Evolutionary conservation across 2,888 invertebrate genomes (phyloP).

Genomic region (Dolichopus griseipennis): DNA sequence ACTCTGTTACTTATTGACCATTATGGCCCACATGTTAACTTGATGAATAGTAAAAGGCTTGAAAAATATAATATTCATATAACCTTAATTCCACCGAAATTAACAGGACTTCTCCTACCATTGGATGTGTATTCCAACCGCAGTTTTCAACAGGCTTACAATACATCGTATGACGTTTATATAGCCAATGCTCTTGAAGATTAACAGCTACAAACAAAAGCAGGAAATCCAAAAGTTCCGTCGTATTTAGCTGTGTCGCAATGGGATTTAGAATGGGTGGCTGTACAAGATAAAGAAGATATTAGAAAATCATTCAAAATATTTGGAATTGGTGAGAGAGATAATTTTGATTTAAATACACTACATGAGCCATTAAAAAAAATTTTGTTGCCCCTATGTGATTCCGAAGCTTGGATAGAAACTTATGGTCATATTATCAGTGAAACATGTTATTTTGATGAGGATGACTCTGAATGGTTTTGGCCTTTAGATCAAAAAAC

Average conservation of each 20-base stretch:
- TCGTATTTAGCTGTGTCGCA: slow-evolving; percentile 5
- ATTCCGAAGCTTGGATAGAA: slow-evolving; percentile 7
- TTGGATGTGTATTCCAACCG: slow-evolving; percentile 10
- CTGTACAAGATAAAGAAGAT: slow-evolving; percentile 10
- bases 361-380: background rate
- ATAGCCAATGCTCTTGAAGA: slow-evolving; percentile 8
- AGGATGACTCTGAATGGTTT: slow-evolving; percentile 7
- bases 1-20: slow-evolving; percentile 10
- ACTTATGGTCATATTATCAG: slow-evolving; percentile 8
- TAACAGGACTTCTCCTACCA: slow-evolving; percentile 12
- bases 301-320: slow-evolving; percentile 8
- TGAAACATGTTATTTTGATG: slow-evolving; percentile 7
- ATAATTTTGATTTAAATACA: slow-evolving; percentile 9
- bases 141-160: slow-evolving; percentile 12
- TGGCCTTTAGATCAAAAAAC: slow-evolving; percentile 8
- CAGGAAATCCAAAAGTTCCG: slow-evolving; percentile 12
- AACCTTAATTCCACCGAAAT: slow-evolving; percentile 9
- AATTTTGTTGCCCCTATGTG: slow-evolving; percentile 1
- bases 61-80: slow-evolving; percentile 13
- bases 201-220: slow-evolving; percentile 11
- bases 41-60: slow-evolving; percentile 12
- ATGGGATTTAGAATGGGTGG: slow-evolving; percentile 11
- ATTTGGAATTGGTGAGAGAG: slow-evolving; percentile 10
- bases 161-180: slow-evolving; percentile 9
- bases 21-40: slow-evolving; percentile 4